Evolutionary conservation across 2,797 vertebrate species (phyloP).

Genomic region (Chlorospingus semifuscus): DNA sequence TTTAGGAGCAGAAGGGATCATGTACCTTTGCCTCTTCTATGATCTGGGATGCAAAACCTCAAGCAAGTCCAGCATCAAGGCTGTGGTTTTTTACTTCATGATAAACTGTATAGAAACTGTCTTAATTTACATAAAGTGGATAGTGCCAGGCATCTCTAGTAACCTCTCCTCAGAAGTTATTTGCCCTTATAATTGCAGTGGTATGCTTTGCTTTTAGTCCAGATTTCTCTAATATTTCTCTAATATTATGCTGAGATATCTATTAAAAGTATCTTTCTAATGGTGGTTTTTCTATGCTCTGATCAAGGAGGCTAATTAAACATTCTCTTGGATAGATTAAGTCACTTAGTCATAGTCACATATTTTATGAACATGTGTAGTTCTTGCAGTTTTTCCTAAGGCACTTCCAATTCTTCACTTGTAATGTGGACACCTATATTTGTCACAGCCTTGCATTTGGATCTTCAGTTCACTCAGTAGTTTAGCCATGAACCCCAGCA

Average conservation of each 20-base stretch:
- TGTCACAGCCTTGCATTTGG: neutral
- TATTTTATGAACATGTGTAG: neutral
- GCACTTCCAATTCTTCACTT: neutral
- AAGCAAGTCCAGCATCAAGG: neutral
- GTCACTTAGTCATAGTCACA: neutral
- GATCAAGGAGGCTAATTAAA: neutral
- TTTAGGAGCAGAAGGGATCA: neutral
- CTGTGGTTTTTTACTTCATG: neutral
- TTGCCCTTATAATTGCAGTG: neutral
- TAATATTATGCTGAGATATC: neutral
- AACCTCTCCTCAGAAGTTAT: neutral
- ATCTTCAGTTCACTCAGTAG: neutral
- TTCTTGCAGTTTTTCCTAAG: neutral
- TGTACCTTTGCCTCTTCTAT: neutral
- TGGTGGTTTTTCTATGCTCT: neutral
- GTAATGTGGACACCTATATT: neutral
- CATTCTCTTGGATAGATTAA: neutral
- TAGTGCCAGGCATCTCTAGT: neutral
- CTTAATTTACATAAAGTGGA: neutral
- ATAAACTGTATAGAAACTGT: neutral
- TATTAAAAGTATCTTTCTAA: neutral
- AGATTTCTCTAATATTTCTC: neutral
- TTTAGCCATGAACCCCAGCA: neutral
- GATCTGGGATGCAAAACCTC: neutral
- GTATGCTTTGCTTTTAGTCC: neutral